Evolutionary conservation across 2,888 invertebrate genomes (phyloP), one percentile per base, ranked within the genome.

Genomic region (Charanyca ferruginea): DNA sequence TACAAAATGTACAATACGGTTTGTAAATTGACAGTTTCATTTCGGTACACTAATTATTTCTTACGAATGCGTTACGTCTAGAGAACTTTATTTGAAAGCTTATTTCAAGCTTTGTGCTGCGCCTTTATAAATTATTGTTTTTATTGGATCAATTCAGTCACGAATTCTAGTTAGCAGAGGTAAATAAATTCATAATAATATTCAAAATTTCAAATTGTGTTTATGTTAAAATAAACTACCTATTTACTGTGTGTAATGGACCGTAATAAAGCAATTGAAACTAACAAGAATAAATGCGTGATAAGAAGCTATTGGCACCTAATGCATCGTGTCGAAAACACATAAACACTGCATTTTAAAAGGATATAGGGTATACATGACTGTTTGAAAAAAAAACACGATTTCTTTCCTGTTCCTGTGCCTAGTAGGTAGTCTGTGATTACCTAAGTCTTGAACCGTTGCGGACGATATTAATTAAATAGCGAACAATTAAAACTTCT

Each of bases 401-500:
- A 87, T 88, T 89, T 89, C 85, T 89, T 84, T 90, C 84, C 85
- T 84, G 59, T 83, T 81, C 68, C 64, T 73, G 76, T 67, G 42
- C 38, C 25, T 72, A 67, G 57, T 62, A 45, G 66, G 59, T 64
- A 48, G 66, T 45, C 16, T 54, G 7, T 58, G 59, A 78, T 88
- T 87, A 85, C 76, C 73, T 80, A 86, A 83, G 67, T 73, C 60
- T 73, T 76, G 35, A 76, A 65, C 41, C 63, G 73, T 64, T 73
- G 73, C 87, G 85, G 87, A 85, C 77, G 79, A 84, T 81, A 84
- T 82, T 83, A 88, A 90, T 90, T 86, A 89, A 76, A 59, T 67
- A 66, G 54, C 41, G 60, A 79, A 85, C 80, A 85, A 89, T 86
- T 85, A 85, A 81, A 81, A 83, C 81, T 76, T 83, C 73, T 67